Percentiles rank a stretch among this genome's conserved stretches.
These are phyloP conservation scores for Glomeris marginata DNA, from an alignment of 2,888 invertebrate genomes.

Conservation along the genomic window DNA sequence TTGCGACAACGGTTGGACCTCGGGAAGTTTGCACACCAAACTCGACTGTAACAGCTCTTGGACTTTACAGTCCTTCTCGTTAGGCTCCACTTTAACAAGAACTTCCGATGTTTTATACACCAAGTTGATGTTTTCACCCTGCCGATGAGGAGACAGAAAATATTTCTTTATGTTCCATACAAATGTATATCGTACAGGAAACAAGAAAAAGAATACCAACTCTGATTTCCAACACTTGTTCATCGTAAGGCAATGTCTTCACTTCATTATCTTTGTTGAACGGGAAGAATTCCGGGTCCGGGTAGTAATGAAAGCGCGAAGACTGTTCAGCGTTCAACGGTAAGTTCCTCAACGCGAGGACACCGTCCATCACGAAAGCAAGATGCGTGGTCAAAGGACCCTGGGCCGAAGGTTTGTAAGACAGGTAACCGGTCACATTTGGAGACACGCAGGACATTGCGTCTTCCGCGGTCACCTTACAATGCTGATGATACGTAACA, in stretches of 20 bases:
- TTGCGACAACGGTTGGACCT: neutral
- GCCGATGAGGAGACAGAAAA: neutral
- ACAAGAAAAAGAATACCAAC: constrained; percentile 15
- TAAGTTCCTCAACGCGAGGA: constrained; percentile 19
- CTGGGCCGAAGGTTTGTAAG: constrained; percentile 16
- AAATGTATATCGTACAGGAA: no score
- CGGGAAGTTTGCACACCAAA: constrained; percentile 11
- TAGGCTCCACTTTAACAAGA: constrained; percentile 12
- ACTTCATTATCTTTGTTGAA: constrained; percentile 20
- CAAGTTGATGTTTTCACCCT: constrained; percentile 17
- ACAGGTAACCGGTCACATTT: constrained; percentile 9
- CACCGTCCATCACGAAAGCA: constrained; percentile 28
- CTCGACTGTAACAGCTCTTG: constrained; percentile 7
- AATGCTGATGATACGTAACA: no score
- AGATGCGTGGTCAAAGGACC: constrained; percentile 20
- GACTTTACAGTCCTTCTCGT: constrained; percentile 13
- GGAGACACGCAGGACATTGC: constrained; percentile 20
- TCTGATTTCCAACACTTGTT: constrained; percentile 21
- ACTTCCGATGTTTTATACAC: constrained; percentile 15
- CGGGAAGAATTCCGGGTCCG: constrained; percentile 23
- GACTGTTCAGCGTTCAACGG: constrained; percentile 17
- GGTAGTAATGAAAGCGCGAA: constrained; percentile 24
- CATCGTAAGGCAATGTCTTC: constrained; percentile 19
- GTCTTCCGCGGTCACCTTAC: constrained; percentile 17
- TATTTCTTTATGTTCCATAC: neutral